A percentile compares a stretch with the other conserved stretches of the same genome.
phyloP scores from a whole-genome alignment of 2,113 vertebrate species.

The Rana temporaria region DNA sequence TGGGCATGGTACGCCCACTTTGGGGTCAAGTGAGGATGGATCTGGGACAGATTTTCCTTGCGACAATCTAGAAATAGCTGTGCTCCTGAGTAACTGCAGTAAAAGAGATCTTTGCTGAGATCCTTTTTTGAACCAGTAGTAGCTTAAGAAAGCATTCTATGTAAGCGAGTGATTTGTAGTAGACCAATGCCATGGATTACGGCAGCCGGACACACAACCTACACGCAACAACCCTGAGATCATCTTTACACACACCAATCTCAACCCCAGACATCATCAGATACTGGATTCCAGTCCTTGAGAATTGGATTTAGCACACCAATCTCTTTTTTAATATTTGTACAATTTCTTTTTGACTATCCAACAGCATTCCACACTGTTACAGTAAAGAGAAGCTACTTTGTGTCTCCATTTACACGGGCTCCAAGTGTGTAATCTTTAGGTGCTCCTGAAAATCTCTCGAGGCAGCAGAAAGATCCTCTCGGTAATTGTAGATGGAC shows the following conservation, averaged over 20 bases:
- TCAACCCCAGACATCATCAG: neutral
- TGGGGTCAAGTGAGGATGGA: too few relatives aligned
- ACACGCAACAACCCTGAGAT: slow-evolving; percentile 18
- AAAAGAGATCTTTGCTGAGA: too few relatives aligned
- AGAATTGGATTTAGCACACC: neutral
- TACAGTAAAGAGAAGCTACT: neutral
- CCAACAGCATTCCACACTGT: neutral
- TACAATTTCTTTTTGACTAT: neutral
- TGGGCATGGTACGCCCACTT: too few relatives aligned
- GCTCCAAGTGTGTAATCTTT: slow-evolving; percentile 10
- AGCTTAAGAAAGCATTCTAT: too few relatives aligned
- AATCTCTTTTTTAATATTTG: neutral
- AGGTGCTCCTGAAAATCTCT: slow-evolving; percentile 51
- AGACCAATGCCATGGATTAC: too few relatives aligned
- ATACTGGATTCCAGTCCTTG: neutral
- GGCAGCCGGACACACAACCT: neutral
- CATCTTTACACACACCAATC: neutral
- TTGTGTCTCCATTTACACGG: neutral
- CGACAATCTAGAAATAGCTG: too few relatives aligned
- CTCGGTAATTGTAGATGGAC: slow-evolving; percentile 27
- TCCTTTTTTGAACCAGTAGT: too few relatives aligned
- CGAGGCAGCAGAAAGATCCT: slow-evolving; percentile 33
- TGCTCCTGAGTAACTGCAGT: too few relatives aligned
- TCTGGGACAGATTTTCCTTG: too few relatives aligned
- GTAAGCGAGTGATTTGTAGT: too few relatives aligned